These are phyloP conservation scores for Pachyuromys duprasi DNA, from an alignment of 2,797 vertebrate species.

Conservation along the genomic window DNA sequence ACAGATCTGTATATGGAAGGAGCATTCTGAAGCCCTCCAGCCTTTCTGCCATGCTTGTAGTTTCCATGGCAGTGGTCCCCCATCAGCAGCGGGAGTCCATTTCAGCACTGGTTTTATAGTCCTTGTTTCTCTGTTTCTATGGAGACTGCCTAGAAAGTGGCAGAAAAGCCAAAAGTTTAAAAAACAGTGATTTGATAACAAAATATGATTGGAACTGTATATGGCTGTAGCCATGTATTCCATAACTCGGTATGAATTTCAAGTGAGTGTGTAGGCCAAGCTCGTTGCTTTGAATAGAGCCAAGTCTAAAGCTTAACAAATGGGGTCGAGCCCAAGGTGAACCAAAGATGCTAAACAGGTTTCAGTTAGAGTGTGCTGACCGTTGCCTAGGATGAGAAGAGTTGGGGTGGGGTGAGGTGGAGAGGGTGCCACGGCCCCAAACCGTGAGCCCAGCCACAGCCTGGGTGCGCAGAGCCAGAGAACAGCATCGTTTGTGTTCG, in stretches of 20 bases:
- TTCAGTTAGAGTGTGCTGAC: background rate
- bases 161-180: conserved; percentile 66
- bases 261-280: background rate
- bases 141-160: conserved; percentile 68
- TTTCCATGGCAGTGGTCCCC: conserved; percentile 58
- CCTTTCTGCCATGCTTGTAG: background rate
- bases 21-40: conserved; percentile 2
- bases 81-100: conserved; percentile 32
- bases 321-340: background rate
- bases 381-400: background rate
- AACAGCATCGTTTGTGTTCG: background rate
- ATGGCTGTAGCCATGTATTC: background rate
- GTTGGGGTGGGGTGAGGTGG: background rate
- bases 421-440: too few species aligned
- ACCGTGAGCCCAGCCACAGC: background rate
- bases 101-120: conserved; percentile 63
- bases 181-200: conserved; percentile 63
- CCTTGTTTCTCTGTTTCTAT: conserved; percentile 73
- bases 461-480: background rate
- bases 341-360: background rate
- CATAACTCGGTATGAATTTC: conserved; percentile 12
- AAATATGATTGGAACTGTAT: background rate
- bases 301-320: conserved; percentile 12
- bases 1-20: background rate
- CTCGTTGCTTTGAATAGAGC: background rate